Evolutionary conservation across 1,140 invertebrate genomes (phyloP).

Genomic region (Choristoneura fumiferana): DNA sequence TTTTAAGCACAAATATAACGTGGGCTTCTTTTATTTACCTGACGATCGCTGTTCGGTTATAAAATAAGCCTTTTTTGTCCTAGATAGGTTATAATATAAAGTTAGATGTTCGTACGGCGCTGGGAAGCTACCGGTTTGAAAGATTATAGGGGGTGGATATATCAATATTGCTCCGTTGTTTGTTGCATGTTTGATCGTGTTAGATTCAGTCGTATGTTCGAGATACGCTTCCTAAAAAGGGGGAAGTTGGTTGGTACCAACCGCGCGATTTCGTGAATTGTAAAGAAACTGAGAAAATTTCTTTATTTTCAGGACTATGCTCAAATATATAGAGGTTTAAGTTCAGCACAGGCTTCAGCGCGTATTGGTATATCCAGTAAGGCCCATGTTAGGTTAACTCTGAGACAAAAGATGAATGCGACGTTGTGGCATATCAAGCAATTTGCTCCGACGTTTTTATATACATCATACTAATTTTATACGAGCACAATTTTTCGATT

Average conservation of each 20-base stretch:
- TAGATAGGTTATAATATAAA: slow-evolving; percentile 68
- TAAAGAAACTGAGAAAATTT: too few relatives aligned
- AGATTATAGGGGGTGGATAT: background rate
- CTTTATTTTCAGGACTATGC: background rate
- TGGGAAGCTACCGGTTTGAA: background rate
- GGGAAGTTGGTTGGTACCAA: too few relatives aligned
- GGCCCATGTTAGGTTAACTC: background rate
- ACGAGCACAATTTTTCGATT: background rate
- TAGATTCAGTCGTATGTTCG: too few relatives aligned
- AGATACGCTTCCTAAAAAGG: too few relatives aligned
- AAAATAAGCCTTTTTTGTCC: slow-evolving; percentile 58
- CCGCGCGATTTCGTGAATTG: too few relatives aligned
- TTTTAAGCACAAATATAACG: slow-evolving; percentile 44
- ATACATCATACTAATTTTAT: slow-evolving; percentile 1
- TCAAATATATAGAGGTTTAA: background rate
- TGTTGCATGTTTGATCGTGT: too few relatives aligned
- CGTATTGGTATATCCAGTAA: slow-evolving; percentile 8
- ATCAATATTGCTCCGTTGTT: background rate
- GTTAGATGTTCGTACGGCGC: slow-evolving; percentile 60
- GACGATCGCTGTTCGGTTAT: slow-evolving; percentile 55
- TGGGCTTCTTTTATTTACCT: slow-evolving; percentile 51
- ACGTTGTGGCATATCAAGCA: slow-evolving; percentile 13
- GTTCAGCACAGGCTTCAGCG: too few relatives aligned
- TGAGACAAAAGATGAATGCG: slow-evolving; percentile 9
- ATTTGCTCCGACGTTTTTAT: slow-evolving; percentile 11